Percentiles rank a stretch among this genome's conserved stretches.
phyloP scores from a whole-genome alignment of 2,113 vertebrate genomes.

The Euleptes europaea region DNA sequence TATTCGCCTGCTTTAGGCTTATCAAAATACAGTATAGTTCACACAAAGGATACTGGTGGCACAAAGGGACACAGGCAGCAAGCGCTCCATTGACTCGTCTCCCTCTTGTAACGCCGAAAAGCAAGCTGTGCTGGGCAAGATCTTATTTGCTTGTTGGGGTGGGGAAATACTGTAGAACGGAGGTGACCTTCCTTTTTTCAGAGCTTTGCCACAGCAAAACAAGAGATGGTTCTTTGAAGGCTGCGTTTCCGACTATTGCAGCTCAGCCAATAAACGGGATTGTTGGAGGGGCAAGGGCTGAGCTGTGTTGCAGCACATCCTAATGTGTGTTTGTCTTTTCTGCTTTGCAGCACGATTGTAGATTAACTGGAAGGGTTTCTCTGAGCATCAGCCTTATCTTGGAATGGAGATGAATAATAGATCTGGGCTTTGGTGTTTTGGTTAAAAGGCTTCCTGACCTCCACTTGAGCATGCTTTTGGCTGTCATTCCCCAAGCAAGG shows the following conservation, averaged over 20 bases:
- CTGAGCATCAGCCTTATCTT: neutral
- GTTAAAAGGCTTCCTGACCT: neutral
- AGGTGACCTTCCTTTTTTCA: neutral
- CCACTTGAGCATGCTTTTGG: neutral
- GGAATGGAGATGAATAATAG: neutral
- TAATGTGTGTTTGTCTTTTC: neutral
- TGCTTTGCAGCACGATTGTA: neutral
- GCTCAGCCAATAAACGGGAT: neutral
- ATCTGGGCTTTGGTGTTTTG: neutral
- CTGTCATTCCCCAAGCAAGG: neutral
- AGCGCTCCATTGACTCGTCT: neutral
- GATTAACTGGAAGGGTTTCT: neutral
- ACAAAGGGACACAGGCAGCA: too few relatives aligned
- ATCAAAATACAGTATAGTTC: neutral
- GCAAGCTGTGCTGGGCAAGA: too few relatives aligned
- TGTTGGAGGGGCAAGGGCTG: neutral
- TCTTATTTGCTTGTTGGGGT: too few relatives aligned
- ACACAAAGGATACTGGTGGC: neutral
- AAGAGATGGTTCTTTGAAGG: neutral
- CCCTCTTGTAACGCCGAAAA: neutral
- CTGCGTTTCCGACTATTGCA: neutral
- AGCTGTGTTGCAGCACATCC: neutral
- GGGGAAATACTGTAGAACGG: neutral
- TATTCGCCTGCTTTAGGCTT: neutral
- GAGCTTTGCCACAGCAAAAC: neutral